Percentiles rank a stretch among this genome's conserved stretches.
Conservation (phyloP, 2,113 vertebrate genomes). For the Genyomyrus donnyi region DNA sequence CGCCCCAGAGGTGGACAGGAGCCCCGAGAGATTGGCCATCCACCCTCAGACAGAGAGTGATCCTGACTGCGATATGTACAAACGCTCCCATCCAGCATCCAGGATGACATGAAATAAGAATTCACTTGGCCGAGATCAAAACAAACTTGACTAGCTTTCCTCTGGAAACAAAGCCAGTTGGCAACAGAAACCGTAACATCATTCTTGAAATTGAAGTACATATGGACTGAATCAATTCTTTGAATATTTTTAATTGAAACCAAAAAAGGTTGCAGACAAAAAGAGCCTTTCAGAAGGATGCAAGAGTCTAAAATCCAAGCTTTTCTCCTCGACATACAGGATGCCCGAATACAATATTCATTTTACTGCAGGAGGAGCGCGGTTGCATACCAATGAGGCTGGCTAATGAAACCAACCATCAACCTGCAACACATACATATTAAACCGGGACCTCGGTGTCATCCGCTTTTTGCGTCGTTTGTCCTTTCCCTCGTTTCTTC, state of each 20-base stretch:
- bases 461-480: conserved; percentile 92
- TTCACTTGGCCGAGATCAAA: not conserved
- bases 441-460: conserved; percentile 90
- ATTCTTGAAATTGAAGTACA: conserved; percentile 18
- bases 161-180: conserved; percentile 13
- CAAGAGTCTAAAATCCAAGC: conserved; percentile 49
- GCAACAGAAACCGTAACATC: conserved; percentile 13
- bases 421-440: conserved; percentile 98
- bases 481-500: conserved; percentile 69
- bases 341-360: conserved; percentile 91
- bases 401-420: conserved; percentile 99
- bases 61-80: not conserved
- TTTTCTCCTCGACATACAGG: conserved; percentile 57
- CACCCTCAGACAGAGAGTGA: not conserved
- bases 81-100: not conserved
- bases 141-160: not conserved
- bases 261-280: conserved; percentile 49
- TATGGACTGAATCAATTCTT: not conserved
- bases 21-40: not conserved
- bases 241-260: conserved; percentile 18
- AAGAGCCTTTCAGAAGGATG: conserved; percentile 31
- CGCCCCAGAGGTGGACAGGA: not conserved
- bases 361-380: conserved; percentile 99
- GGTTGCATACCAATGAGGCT: conserved; percentile 99
- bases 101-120: not conserved